These are phyloP conservation scores for Pantherophis alleghaniensis DNA, from an alignment of 2,797 vertebrate species.

Conservation along the genomic window DNA sequence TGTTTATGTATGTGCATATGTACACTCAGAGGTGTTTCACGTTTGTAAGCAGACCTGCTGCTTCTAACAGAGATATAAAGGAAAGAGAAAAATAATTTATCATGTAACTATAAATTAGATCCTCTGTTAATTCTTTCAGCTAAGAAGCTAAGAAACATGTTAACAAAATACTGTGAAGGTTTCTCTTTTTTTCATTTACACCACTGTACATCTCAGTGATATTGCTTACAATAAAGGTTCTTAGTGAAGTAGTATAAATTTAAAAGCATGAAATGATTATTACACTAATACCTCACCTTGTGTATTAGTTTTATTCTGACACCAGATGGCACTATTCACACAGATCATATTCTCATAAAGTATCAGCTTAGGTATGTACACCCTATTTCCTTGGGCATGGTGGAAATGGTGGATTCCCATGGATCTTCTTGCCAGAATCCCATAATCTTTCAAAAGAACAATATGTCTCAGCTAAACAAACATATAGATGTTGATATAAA, in stretches of 20 bases:
- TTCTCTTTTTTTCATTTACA: background rate
- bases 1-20: background rate
- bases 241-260: background rate
- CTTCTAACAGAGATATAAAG: background rate
- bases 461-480: background rate
- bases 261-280: background rate
- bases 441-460: conserved; percentile 1
- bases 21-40: background rate
- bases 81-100: background rate
- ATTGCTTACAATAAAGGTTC: background rate
- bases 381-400: background rate
- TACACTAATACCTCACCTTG: background rate
- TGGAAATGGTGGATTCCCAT: background rate
- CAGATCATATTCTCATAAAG: conserved; percentile 2
- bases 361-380: background rate
- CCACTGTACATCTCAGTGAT: background rate
- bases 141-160: background rate
- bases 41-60: background rate
- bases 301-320: conserved; percentile 32
- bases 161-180: background rate
- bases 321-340: conserved; percentile 35
- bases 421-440: background rate
- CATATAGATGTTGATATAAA: background rate
- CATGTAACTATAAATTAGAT: background rate
- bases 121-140: background rate